Evolutionary conservation across 2,113 vertebrate genomes (phyloP), one percentile per base, ranked within the genome.

Genomic region (Grus americana): DNA sequence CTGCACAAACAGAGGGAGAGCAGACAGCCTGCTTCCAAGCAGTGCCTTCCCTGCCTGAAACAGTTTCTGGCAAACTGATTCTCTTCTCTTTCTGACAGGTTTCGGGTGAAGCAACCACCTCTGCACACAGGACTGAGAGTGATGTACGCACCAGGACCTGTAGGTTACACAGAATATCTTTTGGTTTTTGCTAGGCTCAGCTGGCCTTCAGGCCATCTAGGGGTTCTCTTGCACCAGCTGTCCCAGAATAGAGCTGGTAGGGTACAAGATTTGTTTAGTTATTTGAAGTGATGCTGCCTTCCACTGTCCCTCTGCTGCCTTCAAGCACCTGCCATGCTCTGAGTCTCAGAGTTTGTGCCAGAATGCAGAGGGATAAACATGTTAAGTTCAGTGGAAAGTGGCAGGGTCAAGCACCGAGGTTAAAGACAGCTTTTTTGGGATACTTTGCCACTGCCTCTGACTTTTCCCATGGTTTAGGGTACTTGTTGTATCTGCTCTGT

Each of bases 71-170:
- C 15, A 61, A 71, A 73, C 57, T 92, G 65, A 89, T n/a, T 59
- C 17, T 86, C 44, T 78, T 90, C 73, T 65, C 66, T 95, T 67
- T 82, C 79, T 79, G 57, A 42, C 96, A 99, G 99, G 95, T 99
- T 99, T 97, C 98, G 95, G 14, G 98, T 99, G 92, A 99, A 99
- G 81, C 99, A 98, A 86, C 99, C 99, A 16, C 98, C 98, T 78
- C 95, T 96, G 1, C 88, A 95, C 83, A 99, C 98, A 15, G 99
- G 99, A 87, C 96, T 99, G 38, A 98, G 97, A 73, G 98, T 99
- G 94, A 92, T 96, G 50, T 99, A 99, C 91, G 97, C 80, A 49
- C 98, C 98, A 7, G 98, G 98, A 38, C 99, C 99, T 29, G 99
- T 99, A 98, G 95, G 99, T 98, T 24, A 27, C 15, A 19, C 34